These are phyloP conservation scores for Empis stercorea DNA, from an alignment of 2,888 invertebrate species.

Conservation along the genomic window DNA sequence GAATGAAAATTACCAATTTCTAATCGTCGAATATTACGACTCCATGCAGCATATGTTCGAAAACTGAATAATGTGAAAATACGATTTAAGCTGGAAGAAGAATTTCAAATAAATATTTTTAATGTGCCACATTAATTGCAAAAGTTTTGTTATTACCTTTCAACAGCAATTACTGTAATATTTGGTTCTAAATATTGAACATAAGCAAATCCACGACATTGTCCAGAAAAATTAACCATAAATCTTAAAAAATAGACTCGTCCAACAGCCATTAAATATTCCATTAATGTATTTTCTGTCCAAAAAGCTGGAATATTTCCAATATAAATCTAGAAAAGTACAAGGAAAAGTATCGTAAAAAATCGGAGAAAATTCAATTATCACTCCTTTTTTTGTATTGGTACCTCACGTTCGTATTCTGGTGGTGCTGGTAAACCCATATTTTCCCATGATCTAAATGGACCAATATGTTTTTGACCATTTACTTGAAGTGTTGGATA, in stretches of 20 bases:
- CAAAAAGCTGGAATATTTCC: neutral
- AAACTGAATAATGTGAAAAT: neutral
- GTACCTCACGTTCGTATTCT: too few relatives aligned
- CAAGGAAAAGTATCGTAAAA: neutral
- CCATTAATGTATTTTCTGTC: neutral
- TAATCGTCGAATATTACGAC: neutral
- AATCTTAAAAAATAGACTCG: slow-evolving; percentile 22
- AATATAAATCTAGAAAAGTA: neutral
- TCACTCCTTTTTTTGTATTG: neutral
- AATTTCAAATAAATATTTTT: neutral
- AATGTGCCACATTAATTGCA: neutral
- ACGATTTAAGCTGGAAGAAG: neutral
- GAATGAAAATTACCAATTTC: neutral
- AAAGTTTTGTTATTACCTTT: too few relatives aligned
- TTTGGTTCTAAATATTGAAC: slow-evolving; percentile 20
- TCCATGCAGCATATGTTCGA: neutral
- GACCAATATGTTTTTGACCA: neutral
- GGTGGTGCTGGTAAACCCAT: too few relatives aligned
- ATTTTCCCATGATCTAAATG: neutral
- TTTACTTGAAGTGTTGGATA: neutral
- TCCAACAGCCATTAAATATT: neutral
- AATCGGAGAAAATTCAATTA: too few relatives aligned
- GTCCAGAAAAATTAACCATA: slow-evolving; percentile 21
- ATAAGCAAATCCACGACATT: slow-evolving; percentile 25
- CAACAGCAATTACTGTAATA: neutral